Percentiles rank a stretch among this genome's conserved stretches.
These are phyloP conservation scores for Scylla paramamosain DNA, from an alignment of 1,140 invertebrate species.

Conservation along the genomic window DNA sequence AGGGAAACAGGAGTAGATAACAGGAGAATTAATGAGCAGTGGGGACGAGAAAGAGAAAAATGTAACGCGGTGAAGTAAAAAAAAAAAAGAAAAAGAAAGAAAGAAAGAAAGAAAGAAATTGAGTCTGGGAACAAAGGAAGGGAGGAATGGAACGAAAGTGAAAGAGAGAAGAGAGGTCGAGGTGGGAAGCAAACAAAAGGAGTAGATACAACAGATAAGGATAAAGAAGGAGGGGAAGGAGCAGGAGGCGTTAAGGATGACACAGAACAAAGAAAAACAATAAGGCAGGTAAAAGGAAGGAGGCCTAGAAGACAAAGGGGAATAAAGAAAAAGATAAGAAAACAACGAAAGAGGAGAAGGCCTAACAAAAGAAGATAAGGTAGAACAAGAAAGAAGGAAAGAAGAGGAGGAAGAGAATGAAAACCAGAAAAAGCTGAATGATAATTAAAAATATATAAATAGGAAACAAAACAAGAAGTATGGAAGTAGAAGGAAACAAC, in stretches of 20 bases:
- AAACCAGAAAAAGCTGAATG: too few species aligned
- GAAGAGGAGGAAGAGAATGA: too few species aligned
- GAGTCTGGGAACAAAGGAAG: background rate
- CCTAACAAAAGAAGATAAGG: too few species aligned
- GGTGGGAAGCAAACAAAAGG: background rate
- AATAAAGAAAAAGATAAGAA: too few species aligned
- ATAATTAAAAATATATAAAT: too few species aligned
- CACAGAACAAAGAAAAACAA: too few species aligned
- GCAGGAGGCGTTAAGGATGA: background rate
- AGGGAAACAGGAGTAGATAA: background rate
- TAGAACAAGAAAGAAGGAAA: too few species aligned
- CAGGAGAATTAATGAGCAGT: background rate
- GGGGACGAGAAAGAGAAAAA: constrained; percentile 28
- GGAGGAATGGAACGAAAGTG: background rate
- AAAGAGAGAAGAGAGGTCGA: background rate
- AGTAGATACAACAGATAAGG: background rate
- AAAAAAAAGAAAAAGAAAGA: background rate
- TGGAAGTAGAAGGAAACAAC: too few species aligned
- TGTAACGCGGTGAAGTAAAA: background rate
- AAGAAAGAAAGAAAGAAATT: background rate
- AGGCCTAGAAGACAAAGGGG: too few species aligned
- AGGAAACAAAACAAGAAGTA: too few species aligned
- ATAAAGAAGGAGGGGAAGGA: background rate
- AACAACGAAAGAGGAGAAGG: too few species aligned
- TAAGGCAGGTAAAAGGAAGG: too few species aligned